These are phyloP conservation scores for Masticophis lateralis DNA, from an alignment of 2,797 vertebrate genomes.

Conservation along the genomic window DNA sequence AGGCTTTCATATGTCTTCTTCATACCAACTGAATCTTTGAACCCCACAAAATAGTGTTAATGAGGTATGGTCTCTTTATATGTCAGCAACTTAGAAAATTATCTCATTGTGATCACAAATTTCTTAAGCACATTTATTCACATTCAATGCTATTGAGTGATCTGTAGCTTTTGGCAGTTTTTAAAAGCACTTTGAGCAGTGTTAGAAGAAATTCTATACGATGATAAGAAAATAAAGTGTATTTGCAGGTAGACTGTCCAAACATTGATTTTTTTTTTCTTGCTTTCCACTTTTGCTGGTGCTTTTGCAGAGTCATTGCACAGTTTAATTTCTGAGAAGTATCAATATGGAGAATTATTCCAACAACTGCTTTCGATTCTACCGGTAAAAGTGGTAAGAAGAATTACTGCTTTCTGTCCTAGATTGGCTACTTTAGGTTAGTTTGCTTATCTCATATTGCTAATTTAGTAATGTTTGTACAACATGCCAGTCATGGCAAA, in stretches of 20 bases:
- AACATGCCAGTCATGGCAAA: background rate
- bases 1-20: background rate
- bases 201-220: background rate
- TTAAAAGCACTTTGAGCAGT: background rate
- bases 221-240: background rate
- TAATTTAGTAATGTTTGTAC: background rate
- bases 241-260: background rate
- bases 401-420: background rate
- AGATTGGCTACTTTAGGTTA: background rate
- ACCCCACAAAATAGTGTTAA: background rate
- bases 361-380: background rate
- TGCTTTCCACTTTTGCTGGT: background rate
- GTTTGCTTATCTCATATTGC: background rate
- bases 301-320: slow-evolving; percentile 22
- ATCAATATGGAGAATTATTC: background rate
- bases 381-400: background rate
- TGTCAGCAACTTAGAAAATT: background rate
- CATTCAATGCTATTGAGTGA: background rate
- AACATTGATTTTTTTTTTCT: background rate
- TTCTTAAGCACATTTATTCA: background rate
- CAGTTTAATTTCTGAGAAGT: slow-evolving; percentile 6
- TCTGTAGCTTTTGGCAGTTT: background rate
- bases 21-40: background rate
- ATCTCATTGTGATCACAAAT: background rate
- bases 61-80: background rate